These are phyloP conservation scores for Drosophila nebulosa DNA, from an alignment of 1,140 invertebrate species.

Conservation along the genomic window DNA sequence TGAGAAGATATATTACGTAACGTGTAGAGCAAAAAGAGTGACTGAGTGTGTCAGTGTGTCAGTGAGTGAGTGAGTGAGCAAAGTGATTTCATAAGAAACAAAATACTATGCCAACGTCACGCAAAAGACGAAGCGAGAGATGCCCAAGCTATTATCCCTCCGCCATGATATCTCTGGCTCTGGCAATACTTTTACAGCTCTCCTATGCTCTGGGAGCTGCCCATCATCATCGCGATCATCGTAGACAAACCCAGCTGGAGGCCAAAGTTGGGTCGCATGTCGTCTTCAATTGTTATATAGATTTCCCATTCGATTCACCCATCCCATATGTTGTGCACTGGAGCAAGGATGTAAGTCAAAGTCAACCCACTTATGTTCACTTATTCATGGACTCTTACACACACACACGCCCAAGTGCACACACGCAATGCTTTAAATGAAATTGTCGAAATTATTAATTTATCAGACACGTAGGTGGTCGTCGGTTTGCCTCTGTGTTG, in stretches of 20 bases:
- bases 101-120: neutral
- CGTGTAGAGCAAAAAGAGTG: conserved; percentile 11
- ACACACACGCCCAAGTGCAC: conserved; percentile 10
- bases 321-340: conserved; percentile 95
- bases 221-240: conserved; percentile 80
- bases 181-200: conserved; percentile 54
- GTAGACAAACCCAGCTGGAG: conserved; percentile 85
- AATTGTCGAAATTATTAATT: conserved; percentile 69
- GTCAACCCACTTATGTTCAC: neutral
- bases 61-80: neutral
- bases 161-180: neutral
- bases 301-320: conserved; percentile 92
- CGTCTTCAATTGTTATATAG: conserved; percentile 93
- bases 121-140: neutral
- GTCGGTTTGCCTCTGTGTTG: neutral
- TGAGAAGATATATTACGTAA: neutral
- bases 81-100: conserved; percentile 14
- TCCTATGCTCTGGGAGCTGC: conserved; percentile 59
- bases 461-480: conserved; percentile 56
- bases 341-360: conserved; percentile 91
- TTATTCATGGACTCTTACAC: neutral
- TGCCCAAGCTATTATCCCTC: conserved; percentile 16
- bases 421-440: conserved; percentile 48
- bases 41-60: neutral
- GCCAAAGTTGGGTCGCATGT: conserved; percentile 92